phyloP scores from a whole-genome alignment of 2,888 invertebrate species.

The Tenthredo notha region DNA sequence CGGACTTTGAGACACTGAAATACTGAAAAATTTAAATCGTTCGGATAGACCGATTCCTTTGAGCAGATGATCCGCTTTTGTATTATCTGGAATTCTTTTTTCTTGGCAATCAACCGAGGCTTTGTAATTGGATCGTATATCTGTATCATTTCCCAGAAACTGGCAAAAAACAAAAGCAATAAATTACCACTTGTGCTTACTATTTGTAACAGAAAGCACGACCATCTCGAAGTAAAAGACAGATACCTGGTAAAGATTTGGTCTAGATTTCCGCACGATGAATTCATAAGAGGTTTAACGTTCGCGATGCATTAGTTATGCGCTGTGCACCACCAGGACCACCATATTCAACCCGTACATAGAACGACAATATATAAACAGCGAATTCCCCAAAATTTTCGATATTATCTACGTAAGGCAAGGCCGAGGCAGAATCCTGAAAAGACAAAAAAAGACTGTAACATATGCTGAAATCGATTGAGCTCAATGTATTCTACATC shows the following conservation, averaged over 20 bases:
- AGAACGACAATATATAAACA: slow-evolving; percentile 13
- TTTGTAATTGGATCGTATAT: slow-evolving; percentile 2
- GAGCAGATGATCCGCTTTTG: not conserved
- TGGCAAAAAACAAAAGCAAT: not conserved
- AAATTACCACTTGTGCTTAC: not conserved
- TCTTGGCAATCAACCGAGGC: not conserved
- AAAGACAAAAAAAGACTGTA: not conserved
- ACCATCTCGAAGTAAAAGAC: slow-evolving; percentile 13
- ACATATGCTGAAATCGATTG: slow-evolving; percentile 29
- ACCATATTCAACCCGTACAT: not conserved
- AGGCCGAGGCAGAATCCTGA: not conserved
- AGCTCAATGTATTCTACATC: slow-evolving; percentile 7
- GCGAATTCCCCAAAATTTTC: not conserved
- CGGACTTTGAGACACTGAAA: not conserved
- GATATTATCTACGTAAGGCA: slow-evolving; percentile 19
- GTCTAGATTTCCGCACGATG: slow-evolving; percentile 27
- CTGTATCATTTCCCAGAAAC: not conserved
- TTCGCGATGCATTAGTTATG: slow-evolving; percentile 32
- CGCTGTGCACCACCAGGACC: not conserved
- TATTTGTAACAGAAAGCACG: slow-evolving; percentile 7
- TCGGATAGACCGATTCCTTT: not conserved
- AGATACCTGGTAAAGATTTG: slow-evolving; percentile 25
- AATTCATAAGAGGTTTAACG: slow-evolving; percentile 35
- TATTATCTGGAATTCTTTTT: too few relatives aligned
- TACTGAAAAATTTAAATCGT: not conserved